phyloP scores from a whole-genome alignment of 2,797 vertebrate species.

The Sebastes flavidus region DNA sequence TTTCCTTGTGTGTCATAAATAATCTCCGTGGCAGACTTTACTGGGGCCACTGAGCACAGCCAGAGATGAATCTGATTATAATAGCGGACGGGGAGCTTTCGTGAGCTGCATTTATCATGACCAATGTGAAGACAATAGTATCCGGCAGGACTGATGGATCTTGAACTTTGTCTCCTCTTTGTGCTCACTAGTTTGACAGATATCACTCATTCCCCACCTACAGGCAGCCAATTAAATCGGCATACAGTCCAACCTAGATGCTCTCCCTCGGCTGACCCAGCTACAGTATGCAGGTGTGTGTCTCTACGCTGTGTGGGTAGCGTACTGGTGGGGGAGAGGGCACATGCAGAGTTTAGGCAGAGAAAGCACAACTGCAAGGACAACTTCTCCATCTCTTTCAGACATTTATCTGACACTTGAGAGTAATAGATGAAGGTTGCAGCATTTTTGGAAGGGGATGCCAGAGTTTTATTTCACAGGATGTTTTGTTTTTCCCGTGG shows the following conservation, averaged over 20 bases:
- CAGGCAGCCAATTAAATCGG: constrained; percentile 65
- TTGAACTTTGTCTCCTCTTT: constrained; percentile 49
- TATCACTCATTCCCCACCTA: constrained; percentile 60
- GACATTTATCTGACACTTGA: constrained; percentile 76
- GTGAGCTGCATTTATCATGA: constrained; percentile 67
- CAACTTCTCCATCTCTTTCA: constrained; percentile 72
- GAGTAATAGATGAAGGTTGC: constrained; percentile 78
- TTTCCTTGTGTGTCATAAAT: constrained; percentile 67
- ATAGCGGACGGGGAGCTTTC: constrained; percentile 62
- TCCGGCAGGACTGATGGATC: constrained; percentile 55
- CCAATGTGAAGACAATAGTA: constrained; percentile 47
- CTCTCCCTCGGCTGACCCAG: constrained; percentile 49
- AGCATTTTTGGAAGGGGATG: constrained; percentile 71
- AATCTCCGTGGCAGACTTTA: constrained; percentile 61
- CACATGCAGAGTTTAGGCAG: constrained; percentile 53
- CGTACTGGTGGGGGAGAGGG: constrained; percentile 21
- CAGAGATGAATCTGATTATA: constrained; percentile 71
- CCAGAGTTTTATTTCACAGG: constrained; percentile 78
- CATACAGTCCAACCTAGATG: constrained; percentile 37
- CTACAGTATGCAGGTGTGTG: constrained; percentile 36
- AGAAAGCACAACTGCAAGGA: constrained; percentile 71
- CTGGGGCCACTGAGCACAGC: constrained; percentile 59
- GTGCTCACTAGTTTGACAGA: constrained; percentile 54
- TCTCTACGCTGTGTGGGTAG: not conserved
- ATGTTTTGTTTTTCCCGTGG: constrained; percentile 78